A percentile compares a stretch with the other conserved stretches of the same genome.
Conservation (phyloP, 2,888 invertebrate species). For the Coenonympha arcania region DNA sequence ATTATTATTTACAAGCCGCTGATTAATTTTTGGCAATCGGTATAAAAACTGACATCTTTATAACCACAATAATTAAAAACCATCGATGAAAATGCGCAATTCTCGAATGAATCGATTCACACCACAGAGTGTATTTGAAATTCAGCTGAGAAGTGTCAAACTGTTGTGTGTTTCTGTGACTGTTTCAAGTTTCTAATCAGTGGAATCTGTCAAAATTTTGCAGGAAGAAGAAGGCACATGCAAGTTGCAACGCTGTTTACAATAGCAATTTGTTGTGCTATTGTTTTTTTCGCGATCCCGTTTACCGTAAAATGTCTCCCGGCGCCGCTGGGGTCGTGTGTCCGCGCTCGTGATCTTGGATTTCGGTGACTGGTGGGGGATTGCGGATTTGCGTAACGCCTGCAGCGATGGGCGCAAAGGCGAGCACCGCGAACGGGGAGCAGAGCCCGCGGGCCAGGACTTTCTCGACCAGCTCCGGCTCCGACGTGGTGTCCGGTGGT, state of each 20-base stretch:
- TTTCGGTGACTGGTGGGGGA: slow-evolving; percentile 54
- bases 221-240: slow-evolving; percentile 62
- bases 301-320: slow-evolving; percentile 68
- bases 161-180: too few relatives aligned
- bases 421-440: slow-evolving; percentile 85
- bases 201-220: slow-evolving; percentile 73
- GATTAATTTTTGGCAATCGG: too few relatives aligned
- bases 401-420: slow-evolving; percentile 85
- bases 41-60: too few relatives aligned
- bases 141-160: too few relatives aligned
- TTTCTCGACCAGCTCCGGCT: slow-evolving; percentile 83
- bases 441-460: slow-evolving; percentile 83
- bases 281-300: slow-evolving; percentile 46
- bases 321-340: slow-evolving; percentile 59
- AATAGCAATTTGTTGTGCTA: slow-evolving; percentile 52
- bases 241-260: slow-evolving; percentile 73
- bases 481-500: slow-evolving; percentile 75
- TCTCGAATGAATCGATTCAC: too few relatives aligned
- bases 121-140: too few relatives aligned
- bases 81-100: too few relatives aligned
- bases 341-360: slow-evolving; percentile 61
- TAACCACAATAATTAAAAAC: too few relatives aligned
- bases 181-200: slow-evolving; percentile 33
- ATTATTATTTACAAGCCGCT: too few relatives aligned
- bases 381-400: slow-evolving; percentile 68